Evolutionary conservation across 2,888 invertebrate genomes (phyloP).

Genomic region (Acanthosepion lycidas): DNA sequence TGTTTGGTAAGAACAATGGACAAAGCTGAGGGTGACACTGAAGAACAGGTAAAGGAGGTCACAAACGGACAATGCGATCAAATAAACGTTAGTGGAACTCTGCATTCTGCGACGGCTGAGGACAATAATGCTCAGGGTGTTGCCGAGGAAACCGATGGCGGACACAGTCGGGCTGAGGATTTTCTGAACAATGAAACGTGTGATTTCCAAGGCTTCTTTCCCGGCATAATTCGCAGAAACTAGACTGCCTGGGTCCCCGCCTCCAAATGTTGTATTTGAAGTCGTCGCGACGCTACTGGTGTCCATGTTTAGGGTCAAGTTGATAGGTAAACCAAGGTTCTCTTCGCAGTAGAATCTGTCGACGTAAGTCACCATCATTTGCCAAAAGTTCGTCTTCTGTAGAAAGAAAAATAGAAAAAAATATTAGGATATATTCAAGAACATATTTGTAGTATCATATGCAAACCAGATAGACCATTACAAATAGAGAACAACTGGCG

Average conservation of each 20-base stretch:
- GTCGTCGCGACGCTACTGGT: not conserved
- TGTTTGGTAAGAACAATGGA: slow-evolving; percentile 78
- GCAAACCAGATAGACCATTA: no score
- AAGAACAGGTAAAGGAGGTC: slow-evolving; percentile 83
- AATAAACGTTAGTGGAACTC: slow-evolving; percentile 77
- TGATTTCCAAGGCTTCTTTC: slow-evolving; percentile 51
- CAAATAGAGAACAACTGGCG: no score
- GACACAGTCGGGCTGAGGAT: slow-evolving; percentile 68
- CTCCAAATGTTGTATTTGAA: not conserved
- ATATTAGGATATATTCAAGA: no score
- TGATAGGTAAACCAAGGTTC: not conserved
- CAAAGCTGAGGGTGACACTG: slow-evolving; percentile 80
- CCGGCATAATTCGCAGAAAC: not conserved
- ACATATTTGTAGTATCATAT: no score
- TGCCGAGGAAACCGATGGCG: slow-evolving; percentile 69
- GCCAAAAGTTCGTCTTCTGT: not conserved
- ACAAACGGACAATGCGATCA: slow-evolving; percentile 83
- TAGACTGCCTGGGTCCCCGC: not conserved
- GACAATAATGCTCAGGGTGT: slow-evolving; percentile 71
- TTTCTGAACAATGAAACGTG: slow-evolving; percentile 64
- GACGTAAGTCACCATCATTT: not conserved
- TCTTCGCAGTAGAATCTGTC: not conserved
- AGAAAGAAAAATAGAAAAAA: no score
- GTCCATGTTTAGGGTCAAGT: not conserved
- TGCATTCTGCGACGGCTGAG: slow-evolving; percentile 71